These are phyloP conservation scores for Eurypyga helias DNA, from an alignment of 2,113 vertebrate species.

Conservation along the genomic window DNA sequence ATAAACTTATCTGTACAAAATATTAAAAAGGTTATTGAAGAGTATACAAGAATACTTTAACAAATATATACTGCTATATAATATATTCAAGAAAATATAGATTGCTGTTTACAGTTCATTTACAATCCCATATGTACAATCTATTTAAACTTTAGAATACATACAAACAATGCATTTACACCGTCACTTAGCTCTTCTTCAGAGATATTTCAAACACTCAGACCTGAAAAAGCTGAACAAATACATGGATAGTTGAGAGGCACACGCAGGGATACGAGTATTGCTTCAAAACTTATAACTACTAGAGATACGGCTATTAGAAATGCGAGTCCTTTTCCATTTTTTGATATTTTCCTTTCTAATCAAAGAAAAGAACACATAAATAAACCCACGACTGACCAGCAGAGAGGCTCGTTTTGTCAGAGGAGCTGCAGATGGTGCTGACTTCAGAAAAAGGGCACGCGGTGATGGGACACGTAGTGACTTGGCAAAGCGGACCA, in stretches of 20 bases:
- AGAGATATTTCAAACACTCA: slow-evolving; percentile 58
- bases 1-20: slow-evolving; percentile 86
- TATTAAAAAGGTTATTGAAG: slow-evolving; percentile 78
- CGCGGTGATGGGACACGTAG: not conserved
- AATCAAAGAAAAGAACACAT: slow-evolving; percentile 52
- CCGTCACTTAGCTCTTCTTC: slow-evolving; percentile 57
- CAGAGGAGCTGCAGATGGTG: not conserved
- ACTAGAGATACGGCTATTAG: not conserved
- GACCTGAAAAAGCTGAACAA: slow-evolving; percentile 50
- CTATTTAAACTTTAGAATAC: slow-evolving; percentile 82
- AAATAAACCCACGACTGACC: slow-evolving; percentile 60
- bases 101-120: slow-evolving; percentile 88
- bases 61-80: slow-evolving; percentile 85
- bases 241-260: slow-evolving; percentile 49
- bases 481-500: not conserved
- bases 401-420: slow-evolving; percentile 21
- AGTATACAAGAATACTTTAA: slow-evolving; percentile 80
- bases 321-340: not conserved
- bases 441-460: not conserved
- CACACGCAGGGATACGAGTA: not conserved
- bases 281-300: slow-evolving; percentile 37
- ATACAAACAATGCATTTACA: slow-evolving; percentile 79
- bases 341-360: slow-evolving; percentile 23
- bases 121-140: slow-evolving; percentile 89
- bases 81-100: slow-evolving; percentile 85